Evolutionary conservation across 2,888 invertebrate genomes (phyloP), one percentile per base, ranked within the genome.

Genomic region (Ophion ventricosus): DNA sequence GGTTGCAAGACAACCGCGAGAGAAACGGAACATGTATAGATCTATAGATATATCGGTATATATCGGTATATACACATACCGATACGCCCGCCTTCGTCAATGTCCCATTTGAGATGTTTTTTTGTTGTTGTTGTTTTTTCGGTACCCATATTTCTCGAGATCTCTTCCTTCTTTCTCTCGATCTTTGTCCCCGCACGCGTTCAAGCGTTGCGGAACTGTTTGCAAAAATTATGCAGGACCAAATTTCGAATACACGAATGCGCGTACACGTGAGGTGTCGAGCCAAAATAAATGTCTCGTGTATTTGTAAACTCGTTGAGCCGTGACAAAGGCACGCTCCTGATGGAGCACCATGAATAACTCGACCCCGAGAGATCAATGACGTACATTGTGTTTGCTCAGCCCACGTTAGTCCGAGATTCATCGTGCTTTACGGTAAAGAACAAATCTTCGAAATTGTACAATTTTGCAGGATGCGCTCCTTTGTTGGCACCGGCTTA

Each of bases 1-100:
- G 91, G 91, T 91, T 88, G 86, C 90, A 88, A 86, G 74, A 83
- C 85, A 56, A 70, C 77, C 83, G 77, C 84, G 73, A 43, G 72
- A 81, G 69, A 35, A 63, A 76, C 43, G 73, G 26, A 80, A 23
- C 23, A 64, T 20, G 61, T 49, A 17, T 49, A 66, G 23, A 14
- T 76, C 14, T 20, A 70, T 54, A 35, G 20, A 10, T 43, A 49
- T 49, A 3, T 17, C 17, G 49, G 14, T 14, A 17, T 49, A 17
- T 17, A 49, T 49, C 17, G 49, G 49, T 49, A 17, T 49, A 43
- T 2, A 43, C 11, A 43, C 11, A 49, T 49, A 35, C 26, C 72
- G 43, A 29, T 67, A 26, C n/a, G 63, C 54, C 64, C 56, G n/a
- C 74, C 69, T 74, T 54, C 70, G 75, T 75, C 75, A 70, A 70